phyloP scores from a whole-genome alignment of 92 coral and sea anemone genomes.

The Galaxea fascicularis region DNA sequence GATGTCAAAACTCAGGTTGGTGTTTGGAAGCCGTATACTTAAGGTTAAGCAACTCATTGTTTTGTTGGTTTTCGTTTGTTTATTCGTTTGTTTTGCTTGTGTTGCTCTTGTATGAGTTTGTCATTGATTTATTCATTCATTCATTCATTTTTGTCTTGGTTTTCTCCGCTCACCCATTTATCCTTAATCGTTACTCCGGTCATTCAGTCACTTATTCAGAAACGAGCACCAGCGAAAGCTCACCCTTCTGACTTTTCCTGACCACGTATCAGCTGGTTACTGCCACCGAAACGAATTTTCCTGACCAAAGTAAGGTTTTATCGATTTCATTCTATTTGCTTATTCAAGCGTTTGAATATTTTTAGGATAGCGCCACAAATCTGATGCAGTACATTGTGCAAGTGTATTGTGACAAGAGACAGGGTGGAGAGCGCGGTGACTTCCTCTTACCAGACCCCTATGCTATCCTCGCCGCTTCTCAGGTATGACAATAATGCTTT shows the following conservation, averaged over 20 bases:
- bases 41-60: neutral
- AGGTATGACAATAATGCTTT: conserved; percentile 53
- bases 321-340: neutral
- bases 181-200: neutral
- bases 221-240: neutral
- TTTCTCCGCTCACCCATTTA: no score
- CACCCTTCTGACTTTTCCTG: neutral
- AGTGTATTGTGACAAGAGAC: conserved; percentile 73
- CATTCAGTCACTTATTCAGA: neutral
- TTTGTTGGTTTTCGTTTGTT: neutral
- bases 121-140: neutral
- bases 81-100: neutral
- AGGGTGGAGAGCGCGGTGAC: conserved; percentile 82
- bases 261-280: neutral
- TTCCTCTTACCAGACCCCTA: conserved; percentile 91
- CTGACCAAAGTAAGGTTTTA: neutral
- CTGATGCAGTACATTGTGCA: conserved; percentile 91
- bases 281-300: neutral
- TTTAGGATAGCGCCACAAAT: conserved; percentile 81
- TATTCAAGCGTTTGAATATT: neutral
- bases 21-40: neutral
- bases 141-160: neutral
- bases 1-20: conserved; percentile 93
- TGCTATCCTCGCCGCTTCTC: conserved; percentile 89
- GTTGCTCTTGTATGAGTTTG: no score